Base-by-base conservation (phyloP, 2,888 invertebrate species). In the Azorinus chamasolen region DNA sequence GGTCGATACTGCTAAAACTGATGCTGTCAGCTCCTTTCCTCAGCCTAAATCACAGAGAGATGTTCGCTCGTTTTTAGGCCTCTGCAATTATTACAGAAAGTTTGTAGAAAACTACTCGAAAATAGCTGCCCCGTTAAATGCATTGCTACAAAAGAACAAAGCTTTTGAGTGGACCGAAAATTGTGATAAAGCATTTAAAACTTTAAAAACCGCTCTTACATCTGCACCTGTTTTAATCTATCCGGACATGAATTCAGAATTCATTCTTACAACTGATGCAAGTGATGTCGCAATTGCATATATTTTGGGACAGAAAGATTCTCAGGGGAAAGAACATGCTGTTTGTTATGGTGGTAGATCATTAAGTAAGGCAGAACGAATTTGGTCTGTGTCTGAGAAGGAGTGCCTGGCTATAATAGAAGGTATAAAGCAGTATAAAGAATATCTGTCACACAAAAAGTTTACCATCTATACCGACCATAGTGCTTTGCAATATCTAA, bases 51-150 rank as follows among this genome's bases (percentile, higher is more conserved):
- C 73, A 37, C 80, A 79, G 51, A 64, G 61, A n/a, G 65, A 83
- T n/a, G 37, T 83, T 10, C 57, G 75, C 65, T 57, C 64, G 10
- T 84, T 79, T 41, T 37, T 77, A n/a, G 82, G 83, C 3, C 45
- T 82, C 10, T 79, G 76, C 32, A 92, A 92, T 83, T 93, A 91
- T 83, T 93, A 93, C 72, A 83, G 88, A 4, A 85, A 64, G 39
- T 82, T 82, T 72, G 57, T 82, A 1, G 41, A 58, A 27, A 18
- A 61, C 18, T 83, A 69, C 85, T 64, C 91, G 1, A 54, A 79
- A 8, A 83, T 89, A 10, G 71, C 87, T 43, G 72, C 77, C 14
- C 92, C 91, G 0, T 66, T 93, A 12, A 87, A 92, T 72, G 27
- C 59, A 0, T 65, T 91, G 12, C 68, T 90, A 22, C 83, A 84